Percentiles rank a stretch among this genome's conserved stretches.
These are phyloP conservation scores for Lasiommata megera DNA, from an alignment of 2,888 invertebrate genomes.

Conservation along the genomic window DNA sequence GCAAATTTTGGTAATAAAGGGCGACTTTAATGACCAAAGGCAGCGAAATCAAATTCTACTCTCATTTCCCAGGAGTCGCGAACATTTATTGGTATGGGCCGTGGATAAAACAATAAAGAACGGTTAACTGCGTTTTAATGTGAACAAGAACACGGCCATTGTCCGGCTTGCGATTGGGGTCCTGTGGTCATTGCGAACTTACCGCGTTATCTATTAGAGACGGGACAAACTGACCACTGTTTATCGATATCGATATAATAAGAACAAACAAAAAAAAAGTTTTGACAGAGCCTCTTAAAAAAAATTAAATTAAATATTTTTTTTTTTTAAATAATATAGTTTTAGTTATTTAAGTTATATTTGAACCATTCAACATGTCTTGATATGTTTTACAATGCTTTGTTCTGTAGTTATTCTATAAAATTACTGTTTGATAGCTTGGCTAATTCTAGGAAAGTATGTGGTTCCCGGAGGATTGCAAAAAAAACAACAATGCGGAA, in stretches of 20 bases:
- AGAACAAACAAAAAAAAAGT: too few species aligned
- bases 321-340: too few species aligned
- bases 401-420: too few species aligned
- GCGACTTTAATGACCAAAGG: slow-evolving; percentile 58
- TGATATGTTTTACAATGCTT: too few species aligned
- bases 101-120: slow-evolving; percentile 80
- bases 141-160: slow-evolving; percentile 79
- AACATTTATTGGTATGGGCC: slow-evolving; percentile 70
- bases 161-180: slow-evolving; percentile 64
- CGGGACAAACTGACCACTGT: slow-evolving; percentile 22
- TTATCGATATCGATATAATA: slow-evolving; percentile 42
- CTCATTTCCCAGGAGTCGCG: slow-evolving; percentile 71
- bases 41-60: slow-evolving; percentile 56
- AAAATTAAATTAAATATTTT: too few species aligned
- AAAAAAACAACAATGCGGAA: too few species aligned
- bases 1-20: slow-evolving; percentile 66
- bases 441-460: too few species aligned
- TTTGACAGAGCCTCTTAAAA: too few species aligned
- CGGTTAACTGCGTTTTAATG: slow-evolving; percentile 80
- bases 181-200: slow-evolving; percentile 66
- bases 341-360: too few species aligned
- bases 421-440: too few species aligned
- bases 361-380: too few species aligned
- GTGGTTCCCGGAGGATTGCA: too few species aligned
- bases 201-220: slow-evolving; percentile 49